Conservation (phyloP, 2,113 vertebrate genomes). For the Scytalopus superciliaris region DNA sequence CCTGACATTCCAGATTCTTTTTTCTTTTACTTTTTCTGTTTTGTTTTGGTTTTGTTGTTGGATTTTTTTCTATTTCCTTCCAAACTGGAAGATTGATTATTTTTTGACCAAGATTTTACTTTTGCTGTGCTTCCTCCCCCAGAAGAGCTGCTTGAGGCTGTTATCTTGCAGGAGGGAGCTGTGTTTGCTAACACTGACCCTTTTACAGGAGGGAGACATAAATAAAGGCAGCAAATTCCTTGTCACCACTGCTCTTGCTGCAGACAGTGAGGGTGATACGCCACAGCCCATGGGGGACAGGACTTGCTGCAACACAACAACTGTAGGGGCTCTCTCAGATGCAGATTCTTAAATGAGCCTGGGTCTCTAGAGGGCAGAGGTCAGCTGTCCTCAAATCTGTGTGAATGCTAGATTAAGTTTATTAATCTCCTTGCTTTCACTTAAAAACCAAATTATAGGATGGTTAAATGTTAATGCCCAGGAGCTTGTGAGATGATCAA, state of each 20-base stretch:
- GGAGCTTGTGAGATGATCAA: not conserved
- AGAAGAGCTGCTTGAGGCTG: not conserved
- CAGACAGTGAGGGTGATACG: not conserved
- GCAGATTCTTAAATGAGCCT: constrained; percentile 25
- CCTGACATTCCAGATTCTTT: not conserved
- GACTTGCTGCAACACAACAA: not conserved
- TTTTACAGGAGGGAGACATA: not conserved
- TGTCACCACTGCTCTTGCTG: not conserved
- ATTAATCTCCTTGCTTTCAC: constrained; percentile 59
- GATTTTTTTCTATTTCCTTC: not conserved
- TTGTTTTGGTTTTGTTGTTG: not conserved
- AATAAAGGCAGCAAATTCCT: constrained; percentile 8
- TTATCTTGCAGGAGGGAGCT: not conserved
- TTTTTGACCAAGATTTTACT: not conserved
- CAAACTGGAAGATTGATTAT: not conserved
- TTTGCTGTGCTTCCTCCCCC: not conserved
- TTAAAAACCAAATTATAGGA: constrained; percentile 47
- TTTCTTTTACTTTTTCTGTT: not conserved
- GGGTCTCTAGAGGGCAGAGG: constrained; percentile 60
- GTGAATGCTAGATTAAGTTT: constrained; percentile 54
- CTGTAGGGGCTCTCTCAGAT: not conserved
- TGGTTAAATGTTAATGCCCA: not conserved
- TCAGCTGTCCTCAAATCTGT: constrained; percentile 41
- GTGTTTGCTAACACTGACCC: not conserved
- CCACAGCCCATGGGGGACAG: not conserved